Percentiles rank a stretch among this genome's conserved stretches.
phyloP scores from a whole-genome alignment of 2,797 vertebrate species.

The Xenentodon cancila region DNA sequence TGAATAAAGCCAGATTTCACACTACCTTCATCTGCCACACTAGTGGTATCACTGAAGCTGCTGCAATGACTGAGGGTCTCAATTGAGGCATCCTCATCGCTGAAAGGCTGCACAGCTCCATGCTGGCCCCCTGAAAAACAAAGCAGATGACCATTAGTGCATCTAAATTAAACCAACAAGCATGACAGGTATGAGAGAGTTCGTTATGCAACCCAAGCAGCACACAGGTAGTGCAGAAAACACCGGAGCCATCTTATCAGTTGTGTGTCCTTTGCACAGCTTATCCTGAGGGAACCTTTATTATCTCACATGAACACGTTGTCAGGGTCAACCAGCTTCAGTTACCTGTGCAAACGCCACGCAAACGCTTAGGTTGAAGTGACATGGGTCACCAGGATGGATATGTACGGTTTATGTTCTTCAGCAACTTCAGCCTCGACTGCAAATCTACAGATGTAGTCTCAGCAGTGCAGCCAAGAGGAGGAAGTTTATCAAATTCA shows the following conservation, averaged over 20 bases:
- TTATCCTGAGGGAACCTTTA: conserved; percentile 11
- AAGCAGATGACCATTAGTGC: not conserved
- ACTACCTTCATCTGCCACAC: conserved; percentile 92
- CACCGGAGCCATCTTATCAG: conserved; percentile 57
- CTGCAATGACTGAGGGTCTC: conserved; percentile 99
- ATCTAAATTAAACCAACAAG: conserved; percentile 8
- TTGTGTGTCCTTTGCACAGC: not conserved
- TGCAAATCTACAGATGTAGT: no score
- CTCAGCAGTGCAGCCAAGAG: no score
- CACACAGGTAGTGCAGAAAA: conserved; percentile 35
- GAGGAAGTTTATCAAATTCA: no score
- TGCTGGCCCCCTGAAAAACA: conserved; percentile 86
- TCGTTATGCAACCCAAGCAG: conserved; percentile 42
- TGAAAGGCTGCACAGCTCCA: conserved; percentile 92
- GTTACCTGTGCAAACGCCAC: conserved; percentile 28
- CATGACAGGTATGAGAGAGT: not conserved
- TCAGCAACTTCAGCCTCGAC: no score
- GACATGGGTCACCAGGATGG: conserved; percentile 17
- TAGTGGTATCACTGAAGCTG: conserved; percentile 92
- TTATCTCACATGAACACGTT: conserved; percentile 23
- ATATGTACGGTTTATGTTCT: no score
- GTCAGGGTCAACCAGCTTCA: conserved; percentile 26
- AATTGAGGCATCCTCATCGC: conserved; percentile 96
- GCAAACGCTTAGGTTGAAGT: conserved; percentile 5
- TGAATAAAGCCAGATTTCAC: not conserved